Base-by-base conservation (phyloP, 53 echinoderm and acorn worm species). In the Temnopleurus reevesii region DNA sequence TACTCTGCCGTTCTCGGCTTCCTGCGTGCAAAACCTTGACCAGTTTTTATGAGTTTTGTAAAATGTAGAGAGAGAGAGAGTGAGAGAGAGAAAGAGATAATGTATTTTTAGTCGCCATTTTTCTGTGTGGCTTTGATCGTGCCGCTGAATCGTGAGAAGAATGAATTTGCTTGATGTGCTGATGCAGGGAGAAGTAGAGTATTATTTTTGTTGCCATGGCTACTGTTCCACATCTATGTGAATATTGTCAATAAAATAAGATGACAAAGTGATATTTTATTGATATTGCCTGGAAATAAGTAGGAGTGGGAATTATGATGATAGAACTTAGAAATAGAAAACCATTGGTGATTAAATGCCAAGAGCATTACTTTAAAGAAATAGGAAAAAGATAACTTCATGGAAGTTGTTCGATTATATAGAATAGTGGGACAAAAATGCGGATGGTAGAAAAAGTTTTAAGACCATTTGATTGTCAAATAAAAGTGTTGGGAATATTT, bases 171-270 rank as follows among this genome's bases (percentile, higher is more conserved):
- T 41, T 17, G 43, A 49, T 79, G 79, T 47, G 28, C 25, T 6
- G 71, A 71, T n/a, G 71, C 71, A 79, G 79, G 23, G 79, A 49
- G 30, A 79, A 49, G 46, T 49, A 41, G 71, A 71, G 71, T 71
- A 41, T 38, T 71, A 71, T 71, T 41, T 43, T 19, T n/a, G 71
- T 71, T 71, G 41, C 71, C 71, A 71, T 71, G 71, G 71, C 15
- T 38, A 71, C 21, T 1, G n/a, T n/a, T 33, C 36, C 19, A n/a
- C n/a, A n/a, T n/a, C n/a, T 71, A 6, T 12, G n/a, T 41, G 41
- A 38, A 8, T 41, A 13, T 41, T 31, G 13, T 63, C 4, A 33
- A 34, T 38, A 38, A 21, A n/a, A n/a, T n/a, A 21, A n/a, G 41
- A 21, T 41, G 41, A 8, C 41, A 33, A 8, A 63, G 33, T 33